phyloP scores from a whole-genome alignment of 1,140 invertebrate species.

The Mya arenaria region DNA sequence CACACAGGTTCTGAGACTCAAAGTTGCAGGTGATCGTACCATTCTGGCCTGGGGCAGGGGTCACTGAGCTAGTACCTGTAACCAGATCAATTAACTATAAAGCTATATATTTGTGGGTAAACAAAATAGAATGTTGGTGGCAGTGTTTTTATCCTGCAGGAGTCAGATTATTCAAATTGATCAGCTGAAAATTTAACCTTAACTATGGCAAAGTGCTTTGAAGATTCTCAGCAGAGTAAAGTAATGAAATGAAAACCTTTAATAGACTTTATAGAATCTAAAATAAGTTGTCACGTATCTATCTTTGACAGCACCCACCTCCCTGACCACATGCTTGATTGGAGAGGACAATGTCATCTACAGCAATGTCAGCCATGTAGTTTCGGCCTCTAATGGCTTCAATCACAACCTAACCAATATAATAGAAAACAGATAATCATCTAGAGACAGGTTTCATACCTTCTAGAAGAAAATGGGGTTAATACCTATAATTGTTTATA shows the following conservation, averaged over 20 bases:
- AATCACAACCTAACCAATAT: conserved; percentile 85
- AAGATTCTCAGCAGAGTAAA: too few species aligned
- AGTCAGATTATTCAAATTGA: neutral
- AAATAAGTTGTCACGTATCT: too few species aligned
- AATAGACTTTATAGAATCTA: too few species aligned
- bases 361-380: conserved; percentile 70
- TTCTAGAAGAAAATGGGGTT: too few species aligned
- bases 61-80: conserved; percentile 23
- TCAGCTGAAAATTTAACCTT: neutral
- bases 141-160: too few species aligned
- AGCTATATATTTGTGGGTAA: neutral
- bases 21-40: conserved; percentile 72
- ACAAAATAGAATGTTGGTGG: too few species aligned
- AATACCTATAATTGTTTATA: too few species aligned
- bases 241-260: too few species aligned
- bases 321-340: conserved; percentile 64
- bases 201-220: too few species aligned
- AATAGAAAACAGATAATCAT: neutral
- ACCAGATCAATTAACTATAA: neutral
- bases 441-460: too few species aligned
- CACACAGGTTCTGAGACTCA: conserved; percentile 74
- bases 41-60: conserved; percentile 26
- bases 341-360: conserved; percentile 69
- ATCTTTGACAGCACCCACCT: too few species aligned
- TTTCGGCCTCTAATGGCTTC: conserved; percentile 83